These are phyloP conservation scores for Drosophila robusta DNA, from an alignment of 2,888 invertebrate species.

Conservation along the genomic window DNA sequence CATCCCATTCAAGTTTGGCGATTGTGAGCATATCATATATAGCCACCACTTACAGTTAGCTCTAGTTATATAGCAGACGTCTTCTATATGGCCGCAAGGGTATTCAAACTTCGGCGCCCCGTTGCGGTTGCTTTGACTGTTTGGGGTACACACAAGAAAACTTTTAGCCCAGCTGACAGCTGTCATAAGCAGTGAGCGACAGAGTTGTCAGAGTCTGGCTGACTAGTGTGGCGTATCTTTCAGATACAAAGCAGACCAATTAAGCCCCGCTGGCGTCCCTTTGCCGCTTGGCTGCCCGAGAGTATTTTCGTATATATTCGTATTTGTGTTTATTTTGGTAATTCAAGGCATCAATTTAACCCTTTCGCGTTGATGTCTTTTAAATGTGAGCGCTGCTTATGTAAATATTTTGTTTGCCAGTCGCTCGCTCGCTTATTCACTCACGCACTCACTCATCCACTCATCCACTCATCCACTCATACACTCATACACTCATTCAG, in stretches of 20 bases:
- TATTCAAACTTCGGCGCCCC: not conserved
- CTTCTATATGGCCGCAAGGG: not conserved
- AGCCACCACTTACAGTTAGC: no score
- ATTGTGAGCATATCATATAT: no score
- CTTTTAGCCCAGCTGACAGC: conserved; percentile 62
- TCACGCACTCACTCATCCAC: no score
- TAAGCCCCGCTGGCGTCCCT: conserved; percentile 46
- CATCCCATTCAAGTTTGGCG: no score
- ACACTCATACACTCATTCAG: conserved; percentile 11
- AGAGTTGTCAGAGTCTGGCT: conserved; percentile 55
- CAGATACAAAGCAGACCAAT: conserved; percentile 71
- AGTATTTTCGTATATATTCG: conserved; percentile 62
- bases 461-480: no score
- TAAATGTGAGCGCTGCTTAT: conserved; percentile 72
- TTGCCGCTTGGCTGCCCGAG: conserved; percentile 46
- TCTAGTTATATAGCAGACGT: no score
- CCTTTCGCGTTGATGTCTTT: conserved; percentile 69
- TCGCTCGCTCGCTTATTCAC: conserved; percentile 1
- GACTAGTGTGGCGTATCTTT: conserved; percentile 48
- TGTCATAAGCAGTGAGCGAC: conserved; percentile 72
- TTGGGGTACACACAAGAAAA: conserved; percentile 44
- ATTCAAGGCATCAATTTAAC: conserved; percentile 75
- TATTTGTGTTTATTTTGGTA: conserved; percentile 76
- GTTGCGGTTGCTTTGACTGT: not conserved
- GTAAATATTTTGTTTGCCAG: conserved; percentile 66